Conservation (phyloP, 2,888 invertebrate species). For the Latrodectus elegans region DNA sequence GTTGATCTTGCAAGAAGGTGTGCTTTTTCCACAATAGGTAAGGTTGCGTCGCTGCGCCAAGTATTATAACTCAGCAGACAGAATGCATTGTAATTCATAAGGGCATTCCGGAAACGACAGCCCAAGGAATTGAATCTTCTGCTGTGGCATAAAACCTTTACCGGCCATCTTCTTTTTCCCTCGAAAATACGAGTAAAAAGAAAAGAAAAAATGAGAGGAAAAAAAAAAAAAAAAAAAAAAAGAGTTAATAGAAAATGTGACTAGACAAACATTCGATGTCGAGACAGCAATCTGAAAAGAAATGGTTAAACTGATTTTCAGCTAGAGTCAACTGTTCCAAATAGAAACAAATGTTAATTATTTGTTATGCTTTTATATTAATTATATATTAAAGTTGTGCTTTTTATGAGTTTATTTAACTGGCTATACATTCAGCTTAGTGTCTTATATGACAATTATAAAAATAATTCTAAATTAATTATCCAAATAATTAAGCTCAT, state of each 20-base stretch:
- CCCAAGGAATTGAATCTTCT: conserved; percentile 50
- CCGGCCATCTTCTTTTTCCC: conserved; percentile 30
- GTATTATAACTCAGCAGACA: conserved; percentile 51
- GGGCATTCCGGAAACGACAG: conserved; percentile 63
- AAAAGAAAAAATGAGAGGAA: background rate
- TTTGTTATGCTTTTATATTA: too few relatives aligned
- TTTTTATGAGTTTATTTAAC: too few relatives aligned
- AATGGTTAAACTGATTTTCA: background rate
- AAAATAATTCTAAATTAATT: too few relatives aligned
- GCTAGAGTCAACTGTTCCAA: background rate
- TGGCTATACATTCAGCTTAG: too few relatives aligned
- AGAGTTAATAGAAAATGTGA: background rate
- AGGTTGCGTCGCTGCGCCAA: conserved; percentile 46
- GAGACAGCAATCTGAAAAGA: background rate
- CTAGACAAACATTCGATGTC: background rate
- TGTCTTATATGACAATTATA: too few relatives aligned
- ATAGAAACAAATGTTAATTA: too few relatives aligned
- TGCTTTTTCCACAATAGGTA: conserved; percentile 46
- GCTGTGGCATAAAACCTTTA: conserved; percentile 6
- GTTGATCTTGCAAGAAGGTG: conserved; percentile 55
- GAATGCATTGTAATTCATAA: conserved; percentile 59
- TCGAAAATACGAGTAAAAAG: background rate
- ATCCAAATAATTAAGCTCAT: too few relatives aligned
- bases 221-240: background rate
- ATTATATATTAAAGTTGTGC: too few relatives aligned